These are phyloP conservation scores for Cochlearius cochlearius DNA, from an alignment of 2,113 vertebrate genomes.

Conservation along the genomic window DNA sequence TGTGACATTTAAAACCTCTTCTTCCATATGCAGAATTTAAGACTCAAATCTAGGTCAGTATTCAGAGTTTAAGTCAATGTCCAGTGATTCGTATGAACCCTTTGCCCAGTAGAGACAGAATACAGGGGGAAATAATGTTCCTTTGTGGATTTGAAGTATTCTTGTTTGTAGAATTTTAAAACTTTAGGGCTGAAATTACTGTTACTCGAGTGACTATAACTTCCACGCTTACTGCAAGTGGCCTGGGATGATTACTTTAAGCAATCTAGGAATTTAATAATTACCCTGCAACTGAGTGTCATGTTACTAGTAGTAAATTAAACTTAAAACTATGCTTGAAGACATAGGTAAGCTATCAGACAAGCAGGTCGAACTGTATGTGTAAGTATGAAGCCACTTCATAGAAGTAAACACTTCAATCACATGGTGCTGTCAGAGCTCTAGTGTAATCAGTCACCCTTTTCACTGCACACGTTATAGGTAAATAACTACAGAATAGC, in stretches of 20 bases:
- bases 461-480: fast-evolving
- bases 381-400: not conserved
- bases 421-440: not conserved
- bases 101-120: not conserved
- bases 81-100: not conserved
- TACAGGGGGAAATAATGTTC: not conserved
- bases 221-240: not conserved
- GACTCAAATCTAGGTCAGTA: not conserved
- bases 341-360: not conserved
- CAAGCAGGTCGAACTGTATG: not conserved
- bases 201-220: not conserved
- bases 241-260: not conserved
- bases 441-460: not conserved
- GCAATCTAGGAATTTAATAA: not conserved
- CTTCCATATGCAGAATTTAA: not conserved
- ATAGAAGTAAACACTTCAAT: not conserved
- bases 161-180: not conserved
- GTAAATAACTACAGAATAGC: not conserved
- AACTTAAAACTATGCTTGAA: not conserved
- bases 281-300: not conserved
- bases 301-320: not conserved
- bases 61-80: not conserved
- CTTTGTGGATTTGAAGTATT: not conserved
- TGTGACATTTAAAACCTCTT: not conserved
- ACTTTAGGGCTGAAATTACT: not conserved